Conservation (phyloP, 2,797 vertebrate genomes). For the Mycteria americana region DNA sequence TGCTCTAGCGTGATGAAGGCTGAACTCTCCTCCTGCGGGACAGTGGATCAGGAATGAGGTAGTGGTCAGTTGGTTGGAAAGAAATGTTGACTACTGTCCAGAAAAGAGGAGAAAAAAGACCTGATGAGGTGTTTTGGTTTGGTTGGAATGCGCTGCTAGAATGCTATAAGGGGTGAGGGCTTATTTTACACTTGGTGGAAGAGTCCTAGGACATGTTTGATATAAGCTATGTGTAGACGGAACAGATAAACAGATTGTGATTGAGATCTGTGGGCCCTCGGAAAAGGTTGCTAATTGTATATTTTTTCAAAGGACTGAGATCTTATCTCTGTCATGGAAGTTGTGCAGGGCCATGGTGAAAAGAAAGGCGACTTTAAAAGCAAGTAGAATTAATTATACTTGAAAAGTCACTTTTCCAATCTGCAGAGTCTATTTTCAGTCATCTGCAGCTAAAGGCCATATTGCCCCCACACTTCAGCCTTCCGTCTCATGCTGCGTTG, state of each 20-base stretch:
- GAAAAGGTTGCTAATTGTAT: not conserved
- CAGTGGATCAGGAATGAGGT: not conserved
- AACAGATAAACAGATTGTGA: not conserved
- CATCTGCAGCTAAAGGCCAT: constrained; percentile 7
- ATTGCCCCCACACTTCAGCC: not conserved
- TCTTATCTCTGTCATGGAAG: not conserved
- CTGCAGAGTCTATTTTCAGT: not conserved
- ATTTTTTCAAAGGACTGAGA: not conserved
- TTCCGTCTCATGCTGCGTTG: accelerated
- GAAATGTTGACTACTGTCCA: not conserved
- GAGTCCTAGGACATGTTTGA: not conserved
- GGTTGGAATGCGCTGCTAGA: not conserved
- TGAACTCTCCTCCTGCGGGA: not conserved
- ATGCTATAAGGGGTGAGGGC: not conserved
- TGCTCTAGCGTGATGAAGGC: not conserved
- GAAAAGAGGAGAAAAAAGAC: not conserved
- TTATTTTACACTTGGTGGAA: not conserved
- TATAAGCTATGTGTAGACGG: not conserved
- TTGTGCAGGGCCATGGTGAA: not conserved
- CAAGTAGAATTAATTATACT: not conserved
- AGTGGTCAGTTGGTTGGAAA: not conserved
- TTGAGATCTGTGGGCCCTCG: not conserved
- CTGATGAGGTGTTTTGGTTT: not conserved
- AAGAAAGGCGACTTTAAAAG: not conserved
- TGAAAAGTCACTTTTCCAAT: not conserved